A percentile compares a stretch with the other conserved stretches of the same genome.
These are phyloP conservation scores for Carlito syrichta DNA, from an alignment of 2,113 vertebrate species.

Conservation along the genomic window DNA sequence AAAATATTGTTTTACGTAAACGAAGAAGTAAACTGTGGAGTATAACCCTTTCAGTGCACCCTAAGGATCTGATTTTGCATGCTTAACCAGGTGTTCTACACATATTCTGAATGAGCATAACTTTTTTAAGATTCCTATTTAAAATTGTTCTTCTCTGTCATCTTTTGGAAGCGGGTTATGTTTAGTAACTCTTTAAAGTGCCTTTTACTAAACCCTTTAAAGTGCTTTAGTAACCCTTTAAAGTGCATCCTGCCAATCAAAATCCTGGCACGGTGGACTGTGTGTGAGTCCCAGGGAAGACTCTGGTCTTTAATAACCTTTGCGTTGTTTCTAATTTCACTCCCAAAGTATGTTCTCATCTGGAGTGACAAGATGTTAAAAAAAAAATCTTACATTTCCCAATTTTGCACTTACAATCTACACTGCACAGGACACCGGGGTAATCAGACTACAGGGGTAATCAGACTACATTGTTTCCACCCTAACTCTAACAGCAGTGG, in stretches of 20 bases:
- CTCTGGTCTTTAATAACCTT: slow-evolving; percentile 73
- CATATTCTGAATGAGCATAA: background rate
- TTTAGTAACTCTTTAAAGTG: slow-evolving; percentile 39
- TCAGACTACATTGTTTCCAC: slow-evolving; percentile 79
- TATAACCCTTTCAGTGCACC: background rate
- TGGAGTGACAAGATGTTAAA: slow-evolving; percentile 45
- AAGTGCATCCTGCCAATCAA: slow-evolving; percentile 67
- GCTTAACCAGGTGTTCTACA: slow-evolving; percentile 28
- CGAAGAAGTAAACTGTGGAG: background rate
- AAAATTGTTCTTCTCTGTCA: slow-evolving; percentile 40
- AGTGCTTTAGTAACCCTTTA: slow-evolving; percentile 44
- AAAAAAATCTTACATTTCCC: slow-evolving; percentile 61
- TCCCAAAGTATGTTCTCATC: slow-evolving; percentile 53
- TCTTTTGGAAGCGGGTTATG: slow-evolving; percentile 17
- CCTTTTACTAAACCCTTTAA: slow-evolving; percentile 55
- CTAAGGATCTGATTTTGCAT: background rate
- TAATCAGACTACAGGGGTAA: too few relatives aligned
- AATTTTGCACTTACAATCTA: slow-evolving; percentile 67
- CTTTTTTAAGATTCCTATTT: slow-evolving; percentile 23
- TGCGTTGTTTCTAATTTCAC: slow-evolving; percentile 65
- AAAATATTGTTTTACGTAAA: slow-evolving; percentile 26
- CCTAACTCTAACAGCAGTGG: slow-evolving; percentile 55
- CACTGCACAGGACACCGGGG: slow-evolving; percentile 73
- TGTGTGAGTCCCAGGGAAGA: slow-evolving; percentile 62
- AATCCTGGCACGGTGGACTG: slow-evolving; percentile 35